These are phyloP conservation scores for Rhinoptilus africanus DNA, from an alignment of 2,113 vertebrate genomes.

Conservation along the genomic window DNA sequence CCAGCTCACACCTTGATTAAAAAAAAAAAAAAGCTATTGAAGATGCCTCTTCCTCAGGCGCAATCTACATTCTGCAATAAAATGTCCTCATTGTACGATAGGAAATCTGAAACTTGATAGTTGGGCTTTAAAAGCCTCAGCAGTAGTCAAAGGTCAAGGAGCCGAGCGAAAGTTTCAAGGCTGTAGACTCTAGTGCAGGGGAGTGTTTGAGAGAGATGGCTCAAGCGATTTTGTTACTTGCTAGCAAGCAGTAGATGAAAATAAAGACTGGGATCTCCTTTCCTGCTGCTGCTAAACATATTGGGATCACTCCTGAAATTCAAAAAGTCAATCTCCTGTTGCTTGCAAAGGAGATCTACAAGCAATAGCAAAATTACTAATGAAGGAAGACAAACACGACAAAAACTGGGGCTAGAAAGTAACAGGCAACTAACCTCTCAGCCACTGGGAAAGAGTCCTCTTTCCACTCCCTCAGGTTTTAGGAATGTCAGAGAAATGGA, in stretches of 20 bases:
- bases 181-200: background rate
- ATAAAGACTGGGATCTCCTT: background rate
- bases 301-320: background rate
- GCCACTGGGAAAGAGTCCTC: background rate
- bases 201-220: background rate
- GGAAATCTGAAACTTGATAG: background rate
- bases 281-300: background rate
- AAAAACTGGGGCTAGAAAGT: background rate
- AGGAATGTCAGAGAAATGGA: background rate
- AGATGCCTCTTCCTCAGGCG: background rate
- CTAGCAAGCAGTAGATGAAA: background rate
- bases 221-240: background rate
- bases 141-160: background rate
- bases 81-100: background rate
- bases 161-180: background rate
- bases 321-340: fast-evolving
- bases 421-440: background rate
- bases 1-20: background rate
- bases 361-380: background rate
- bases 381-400: background rate
- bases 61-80: background rate
- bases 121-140: background rate
- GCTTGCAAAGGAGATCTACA: background rate
- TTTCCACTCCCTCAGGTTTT: background rate
- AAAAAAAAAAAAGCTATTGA: background rate